Evolutionary conservation across 53 echinoderm and acorn worm genomes (phyloP).

Genomic region (Mesocentrotus franciscanus): DNA sequence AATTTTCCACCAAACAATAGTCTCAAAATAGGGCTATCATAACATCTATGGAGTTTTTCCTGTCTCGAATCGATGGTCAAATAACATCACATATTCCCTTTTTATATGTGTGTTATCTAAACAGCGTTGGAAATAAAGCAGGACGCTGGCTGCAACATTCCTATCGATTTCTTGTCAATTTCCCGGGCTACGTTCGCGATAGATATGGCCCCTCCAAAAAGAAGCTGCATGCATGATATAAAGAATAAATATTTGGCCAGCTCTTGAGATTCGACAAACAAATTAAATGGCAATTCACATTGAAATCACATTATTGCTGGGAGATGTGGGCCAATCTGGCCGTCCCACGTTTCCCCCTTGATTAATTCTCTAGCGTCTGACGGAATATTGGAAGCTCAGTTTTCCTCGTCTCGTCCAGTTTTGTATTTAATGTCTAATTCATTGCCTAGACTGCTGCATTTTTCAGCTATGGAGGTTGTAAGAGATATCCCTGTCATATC

Average conservation of each 20-base stretch:
- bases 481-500: background rate
- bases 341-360: background rate
- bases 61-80: conserved; percentile 29
- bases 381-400: background rate
- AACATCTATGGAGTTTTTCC: background rate
- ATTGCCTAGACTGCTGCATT: background rate
- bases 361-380: background rate
- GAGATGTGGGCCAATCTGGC: background rate
- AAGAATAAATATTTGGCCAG: conserved; percentile 33
- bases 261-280: conserved; percentile 48
- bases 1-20: background rate
- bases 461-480: background rate
- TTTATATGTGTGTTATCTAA: conserved; percentile 34
- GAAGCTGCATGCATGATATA: conserved; percentile 23
- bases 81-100: background rate
- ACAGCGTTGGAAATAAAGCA: background rate
- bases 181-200: background rate
- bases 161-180: conserved; percentile 51
- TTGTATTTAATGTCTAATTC: background rate
- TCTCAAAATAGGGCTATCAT: background rate
- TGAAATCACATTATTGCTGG: conserved; percentile 1
- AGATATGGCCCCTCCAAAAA: background rate
- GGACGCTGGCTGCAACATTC: conserved; percentile 6
- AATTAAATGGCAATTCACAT: conserved; percentile 40
- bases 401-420: background rate